Evolutionary conservation across 2,797 vertebrate genomes (phyloP).

Genomic region (Mycteria americana): DNA sequence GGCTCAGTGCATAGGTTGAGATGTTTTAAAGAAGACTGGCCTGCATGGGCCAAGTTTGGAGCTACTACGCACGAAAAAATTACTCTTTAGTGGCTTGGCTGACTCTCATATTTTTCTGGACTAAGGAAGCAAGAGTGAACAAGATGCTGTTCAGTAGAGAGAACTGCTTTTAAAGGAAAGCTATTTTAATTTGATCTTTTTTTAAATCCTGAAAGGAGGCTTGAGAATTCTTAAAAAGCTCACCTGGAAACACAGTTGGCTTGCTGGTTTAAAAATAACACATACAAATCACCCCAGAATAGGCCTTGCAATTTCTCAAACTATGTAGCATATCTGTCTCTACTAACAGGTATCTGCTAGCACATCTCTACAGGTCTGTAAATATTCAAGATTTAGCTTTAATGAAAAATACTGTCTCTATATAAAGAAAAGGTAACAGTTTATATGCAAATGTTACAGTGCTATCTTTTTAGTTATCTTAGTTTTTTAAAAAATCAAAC

Average conservation of each 20-base stretch:
- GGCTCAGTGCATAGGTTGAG: background rate
- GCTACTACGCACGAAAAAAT: background rate
- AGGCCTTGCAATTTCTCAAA: slow-evolving; percentile 12
- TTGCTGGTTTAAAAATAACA: background rate
- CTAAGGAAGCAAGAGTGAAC: background rate
- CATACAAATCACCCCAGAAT: background rate
- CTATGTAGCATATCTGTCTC: background rate
- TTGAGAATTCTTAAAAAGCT: background rate
- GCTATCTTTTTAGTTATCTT: slow-evolving; percentile 53
- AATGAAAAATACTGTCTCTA: slow-evolving; percentile 29
- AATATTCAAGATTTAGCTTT: slow-evolving; percentile 48
- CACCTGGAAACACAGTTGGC: background rate
- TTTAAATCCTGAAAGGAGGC: background rate
- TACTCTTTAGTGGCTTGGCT: background rate
- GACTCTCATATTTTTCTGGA: background rate
- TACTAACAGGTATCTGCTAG: background rate
- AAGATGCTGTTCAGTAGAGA: background rate
- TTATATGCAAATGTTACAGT: slow-evolving; percentile 43
- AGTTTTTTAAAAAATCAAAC: slow-evolving; percentile 43
- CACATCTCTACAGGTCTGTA: background rate
- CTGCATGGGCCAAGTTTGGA: background rate
- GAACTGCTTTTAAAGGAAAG: background rate
- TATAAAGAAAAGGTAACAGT: slow-evolving; percentile 21
- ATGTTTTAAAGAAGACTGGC: background rate
- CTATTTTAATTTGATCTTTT: background rate